Conservation (phyloP, 2,888 invertebrate species). For the Agapetus fuscipes region DNA sequence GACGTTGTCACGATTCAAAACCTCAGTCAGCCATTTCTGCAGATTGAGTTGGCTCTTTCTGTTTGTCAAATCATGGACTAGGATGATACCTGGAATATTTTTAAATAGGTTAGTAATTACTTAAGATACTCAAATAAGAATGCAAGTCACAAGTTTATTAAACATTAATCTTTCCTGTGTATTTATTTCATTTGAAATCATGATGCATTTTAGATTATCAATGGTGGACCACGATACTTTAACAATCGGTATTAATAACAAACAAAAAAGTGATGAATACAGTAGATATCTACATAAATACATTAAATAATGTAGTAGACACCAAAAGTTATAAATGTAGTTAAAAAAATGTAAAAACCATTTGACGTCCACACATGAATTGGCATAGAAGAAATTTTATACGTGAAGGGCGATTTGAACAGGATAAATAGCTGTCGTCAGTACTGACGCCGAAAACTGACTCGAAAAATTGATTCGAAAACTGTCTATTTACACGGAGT, state of each 20-base stretch:
- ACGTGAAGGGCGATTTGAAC: too few relatives aligned
- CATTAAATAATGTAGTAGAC: neutral
- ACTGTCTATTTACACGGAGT: too few relatives aligned
- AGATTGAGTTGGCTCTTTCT: constrained; percentile 91
- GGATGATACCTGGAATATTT: constrained; percentile 65
- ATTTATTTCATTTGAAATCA: too few relatives aligned
- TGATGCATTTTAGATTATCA: neutral
- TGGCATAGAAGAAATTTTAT: too few relatives aligned
- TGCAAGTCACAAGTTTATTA: constrained; percentile 1
- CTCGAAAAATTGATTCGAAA: too few relatives aligned
- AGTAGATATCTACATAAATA: neutral
- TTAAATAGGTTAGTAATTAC: too few relatives aligned
- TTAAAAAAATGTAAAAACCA: constrained; percentile 3
- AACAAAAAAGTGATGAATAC: neutral
- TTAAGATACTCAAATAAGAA: too few relatives aligned
- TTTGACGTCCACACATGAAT: too few relatives aligned
- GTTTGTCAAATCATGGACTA: constrained; percentile 96
- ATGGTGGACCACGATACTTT: neutral
- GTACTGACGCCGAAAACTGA: too few relatives aligned
- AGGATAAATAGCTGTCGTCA: too few relatives aligned
- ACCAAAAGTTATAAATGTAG: neutral
- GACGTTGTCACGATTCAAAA: constrained; percentile 63
- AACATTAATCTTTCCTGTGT: neutral
- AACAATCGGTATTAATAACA: neutral
- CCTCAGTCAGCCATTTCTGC: constrained; percentile 87